Base-by-base conservation (phyloP, 2,113 vertebrate species). In the Notothenia coriiceps region DNA sequence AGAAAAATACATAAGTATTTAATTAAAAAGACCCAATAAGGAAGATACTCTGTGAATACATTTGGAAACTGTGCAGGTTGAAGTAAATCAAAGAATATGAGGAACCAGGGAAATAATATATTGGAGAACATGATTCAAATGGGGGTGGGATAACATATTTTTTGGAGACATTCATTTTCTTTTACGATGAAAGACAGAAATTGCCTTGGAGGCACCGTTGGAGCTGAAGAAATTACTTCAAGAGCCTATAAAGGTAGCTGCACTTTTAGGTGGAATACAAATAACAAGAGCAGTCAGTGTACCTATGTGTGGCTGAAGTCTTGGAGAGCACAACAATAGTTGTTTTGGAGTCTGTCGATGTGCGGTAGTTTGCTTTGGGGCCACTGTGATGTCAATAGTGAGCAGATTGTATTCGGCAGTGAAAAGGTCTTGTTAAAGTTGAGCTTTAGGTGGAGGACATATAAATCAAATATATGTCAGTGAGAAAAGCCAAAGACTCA, bases 101-200 rank as follows among this genome's bases (percentile, higher is more conserved):
- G 79, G 47, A 66, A 57, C 65, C 20, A 51, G 59, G 60, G 51
- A 70, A 74, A 77, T 66, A 51, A 67, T 71, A 62, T 74, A 62
- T 70, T 18, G 40, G 62, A 83, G 75, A 62, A 60, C 50, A 54
- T 74, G 43, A 80, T 80, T 86, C 56, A 68, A 55, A 51, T 56
- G 65, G 51, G 66, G n/a, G 40, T 1, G 59, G 46, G 22, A 72
- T 73, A 64, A 67, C 49, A 67, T 66, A 70, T 82, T 75, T 80
- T 35, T 44, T 66, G 12, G 20, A 70, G 73, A 80, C 44, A 67
- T 88, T 79, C 6, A 82, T 85, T 88, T 88, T 77, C 66, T 80
- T 83, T 88, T 70, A 78, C 15, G 33, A 69, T 78, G 59, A 75
- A 80, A 74, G 69, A 81, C 70, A 76, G 70, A 17, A 62, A 75